Evolutionary conservation across 2,797 vertebrate species (phyloP).

Genomic region (Channa striata): DNA sequence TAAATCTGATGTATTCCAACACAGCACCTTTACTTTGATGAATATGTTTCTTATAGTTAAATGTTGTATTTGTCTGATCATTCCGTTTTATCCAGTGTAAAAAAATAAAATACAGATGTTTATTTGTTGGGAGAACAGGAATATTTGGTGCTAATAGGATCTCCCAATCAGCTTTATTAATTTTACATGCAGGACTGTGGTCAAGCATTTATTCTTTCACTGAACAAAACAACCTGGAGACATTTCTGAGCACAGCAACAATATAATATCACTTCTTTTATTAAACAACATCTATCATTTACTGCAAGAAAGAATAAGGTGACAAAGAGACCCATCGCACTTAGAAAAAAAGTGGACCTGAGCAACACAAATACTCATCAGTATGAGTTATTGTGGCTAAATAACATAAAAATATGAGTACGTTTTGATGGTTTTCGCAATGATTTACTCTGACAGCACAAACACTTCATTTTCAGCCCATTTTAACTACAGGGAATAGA

Average conservation of each 20-base stretch:
- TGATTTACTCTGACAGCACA: slow-evolving; percentile 38
- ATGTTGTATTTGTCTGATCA: too few relatives aligned
- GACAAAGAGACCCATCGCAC: background rate
- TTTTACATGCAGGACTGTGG: slow-evolving; percentile 2
- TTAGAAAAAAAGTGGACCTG: background rate
- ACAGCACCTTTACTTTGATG: background rate
- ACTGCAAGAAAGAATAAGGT: slow-evolving; percentile 8
- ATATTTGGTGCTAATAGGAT: background rate
- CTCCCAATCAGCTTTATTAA: slow-evolving; percentile 1
- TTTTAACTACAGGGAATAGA: slow-evolving; percentile 28
- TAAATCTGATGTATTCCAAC: background rate
- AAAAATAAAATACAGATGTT: slow-evolving; percentile 26
- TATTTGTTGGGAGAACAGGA: slow-evolving; percentile 19
- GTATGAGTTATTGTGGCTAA: background rate
- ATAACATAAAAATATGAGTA: slow-evolving; percentile 17
- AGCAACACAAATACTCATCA: slow-evolving; percentile 17
- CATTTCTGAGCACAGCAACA: slow-evolving; percentile 8
- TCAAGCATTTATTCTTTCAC: slow-evolving; percentile 25
- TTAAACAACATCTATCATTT: slow-evolving; percentile 1
- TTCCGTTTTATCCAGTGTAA: background rate
- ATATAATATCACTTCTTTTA: slow-evolving; percentile 25
- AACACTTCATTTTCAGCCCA: slow-evolving; percentile 29
- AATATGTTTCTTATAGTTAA: background rate
- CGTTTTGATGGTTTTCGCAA: slow-evolving; percentile 6
- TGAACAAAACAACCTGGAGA: slow-evolving; percentile 22